Base-by-base conservation (phyloP, 2,113 vertebrate genomes). In the Geothlypis trichas region DNA sequence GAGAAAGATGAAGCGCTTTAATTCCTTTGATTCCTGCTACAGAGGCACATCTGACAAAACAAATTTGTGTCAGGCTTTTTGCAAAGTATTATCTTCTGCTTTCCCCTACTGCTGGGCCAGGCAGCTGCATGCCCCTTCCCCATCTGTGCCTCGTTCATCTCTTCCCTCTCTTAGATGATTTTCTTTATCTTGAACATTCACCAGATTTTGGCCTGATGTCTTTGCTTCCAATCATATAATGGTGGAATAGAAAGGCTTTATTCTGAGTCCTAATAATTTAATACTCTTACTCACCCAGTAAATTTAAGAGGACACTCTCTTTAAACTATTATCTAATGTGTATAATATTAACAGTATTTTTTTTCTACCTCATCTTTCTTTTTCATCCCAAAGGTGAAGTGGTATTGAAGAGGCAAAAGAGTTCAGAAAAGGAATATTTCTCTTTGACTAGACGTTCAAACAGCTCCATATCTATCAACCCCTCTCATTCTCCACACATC, bases 11-110 rank as follows among this genome's bases (percentile, higher is more conserved):
- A 90, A 94, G 27, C 15, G 14, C 47, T 92, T 88, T 24, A 88
- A 62, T 83, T 92, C 49, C 65, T 92, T 88, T 90, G 61, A 79
- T 93, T 92, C 66, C 28, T 90, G 47, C 83, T 72, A 61, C 37
- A 66, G 65, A 90, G 31, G 13, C 33, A 90, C 57, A 84, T 63
- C 39, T 86, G 92, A 93, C 68, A 96, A 66, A 95, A 90, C 15
- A 91, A 76, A 77, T 85, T 71, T 93, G 55, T 1, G 5, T 66
- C 78, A 85, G 44, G 9, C 27, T 52, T 91, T 93, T 83, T 83
- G 33, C 65, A 65, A 80, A 75, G 21, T 77, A 31, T 81, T 88
- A 63, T 67, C 47, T 82, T 76, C 44, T 89, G 14, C 22, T 87
- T 91, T 95, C 28, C 35, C 46, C 46, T 86, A 52, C 52, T 90